These are phyloP conservation scores for Silvanus unidentatus DNA, from an alignment of 2,888 invertebrate genomes.

Conservation along the genomic window DNA sequence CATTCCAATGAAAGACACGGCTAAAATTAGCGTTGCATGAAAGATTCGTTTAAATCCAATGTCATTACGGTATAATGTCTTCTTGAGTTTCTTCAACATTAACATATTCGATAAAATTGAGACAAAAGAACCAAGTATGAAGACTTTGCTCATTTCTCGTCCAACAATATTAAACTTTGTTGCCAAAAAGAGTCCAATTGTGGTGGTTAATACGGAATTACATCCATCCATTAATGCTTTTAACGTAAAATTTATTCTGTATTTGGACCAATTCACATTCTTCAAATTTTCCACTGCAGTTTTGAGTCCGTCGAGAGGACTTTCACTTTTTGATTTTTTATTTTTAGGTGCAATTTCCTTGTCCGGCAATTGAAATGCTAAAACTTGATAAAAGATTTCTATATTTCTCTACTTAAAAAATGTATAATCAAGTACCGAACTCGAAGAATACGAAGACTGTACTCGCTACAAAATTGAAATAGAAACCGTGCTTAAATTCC, in stretches of 20 bases:
- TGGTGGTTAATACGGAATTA: conserved; percentile 8
- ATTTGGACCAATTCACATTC: conserved; percentile 15
- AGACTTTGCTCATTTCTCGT: conserved; percentile 14
- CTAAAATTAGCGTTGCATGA: conserved; percentile 9
- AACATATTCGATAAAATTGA: conserved; percentile 14
- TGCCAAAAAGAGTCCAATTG: conserved; percentile 15
- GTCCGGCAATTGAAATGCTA: conserved; percentile 9
- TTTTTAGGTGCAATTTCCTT: conserved; percentile 10
- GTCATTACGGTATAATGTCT: conserved; percentile 10
- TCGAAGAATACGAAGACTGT: background rate
- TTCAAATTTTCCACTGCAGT: conserved; percentile 12
- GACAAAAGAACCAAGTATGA: conserved; percentile 10
- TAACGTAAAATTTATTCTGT: conserved; percentile 17
- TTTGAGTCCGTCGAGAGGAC: conserved; percentile 10
- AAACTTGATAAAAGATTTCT: conserved; percentile 12
- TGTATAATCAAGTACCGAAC: background rate
- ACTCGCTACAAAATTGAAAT: conserved; percentile 10
- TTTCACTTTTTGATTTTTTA: conserved; percentile 8
- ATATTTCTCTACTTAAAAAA: background rate
- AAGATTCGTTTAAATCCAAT: conserved; percentile 11
- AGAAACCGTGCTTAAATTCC: conserved; percentile 17
- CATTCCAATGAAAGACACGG: conserved; percentile 4
- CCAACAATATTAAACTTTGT: conserved; percentile 14
- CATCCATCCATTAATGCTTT: conserved; percentile 16
- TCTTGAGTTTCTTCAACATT: conserved; percentile 15